phyloP scores from a whole-genome alignment of 53 echinoderm and acorn worm species.

The Antedon mediterranea region DNA sequence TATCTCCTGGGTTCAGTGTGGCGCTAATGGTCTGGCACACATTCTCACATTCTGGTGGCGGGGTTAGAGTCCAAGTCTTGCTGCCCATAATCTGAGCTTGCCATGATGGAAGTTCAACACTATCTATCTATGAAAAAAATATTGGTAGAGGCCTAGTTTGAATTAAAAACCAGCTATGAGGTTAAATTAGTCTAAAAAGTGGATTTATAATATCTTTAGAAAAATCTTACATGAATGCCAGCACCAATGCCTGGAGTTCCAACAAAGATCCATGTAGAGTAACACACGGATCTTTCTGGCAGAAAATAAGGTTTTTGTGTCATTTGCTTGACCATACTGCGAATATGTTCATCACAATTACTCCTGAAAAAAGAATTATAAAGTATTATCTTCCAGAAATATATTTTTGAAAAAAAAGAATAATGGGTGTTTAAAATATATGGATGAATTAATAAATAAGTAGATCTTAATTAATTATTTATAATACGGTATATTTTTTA shows the following conservation, averaged over 20 bases:
- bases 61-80: constrained; percentile 80
- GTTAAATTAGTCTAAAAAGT: neutral
- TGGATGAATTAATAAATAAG: too few species aligned
- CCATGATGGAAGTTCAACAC: constrained; percentile 69
- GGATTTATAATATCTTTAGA: neutral
- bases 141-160: too few species aligned
- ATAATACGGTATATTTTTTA: too few species aligned
- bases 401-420: too few species aligned
- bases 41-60: constrained; percentile 75
- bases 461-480: too few species aligned
- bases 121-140: constrained; percentile 39
- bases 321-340: constrained; percentile 31
- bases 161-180: too few species aligned
- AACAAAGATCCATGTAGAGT: constrained; percentile 79
- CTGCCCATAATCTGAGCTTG: constrained; percentile 79
- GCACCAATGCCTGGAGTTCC: constrained; percentile 74
- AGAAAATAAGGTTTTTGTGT: constrained; percentile 59
- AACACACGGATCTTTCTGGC: constrained; percentile 53
- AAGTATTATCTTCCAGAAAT: too few species aligned
- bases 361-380: constrained; percentile 49
- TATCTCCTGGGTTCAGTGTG: constrained; percentile 61
- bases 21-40: constrained; percentile 45
- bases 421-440: too few species aligned
- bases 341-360: constrained; percentile 54
- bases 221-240: constrained; percentile 59